Base-by-base conservation (phyloP, 2,797 vertebrate species). In the Sciurus carolinensis region DNA sequence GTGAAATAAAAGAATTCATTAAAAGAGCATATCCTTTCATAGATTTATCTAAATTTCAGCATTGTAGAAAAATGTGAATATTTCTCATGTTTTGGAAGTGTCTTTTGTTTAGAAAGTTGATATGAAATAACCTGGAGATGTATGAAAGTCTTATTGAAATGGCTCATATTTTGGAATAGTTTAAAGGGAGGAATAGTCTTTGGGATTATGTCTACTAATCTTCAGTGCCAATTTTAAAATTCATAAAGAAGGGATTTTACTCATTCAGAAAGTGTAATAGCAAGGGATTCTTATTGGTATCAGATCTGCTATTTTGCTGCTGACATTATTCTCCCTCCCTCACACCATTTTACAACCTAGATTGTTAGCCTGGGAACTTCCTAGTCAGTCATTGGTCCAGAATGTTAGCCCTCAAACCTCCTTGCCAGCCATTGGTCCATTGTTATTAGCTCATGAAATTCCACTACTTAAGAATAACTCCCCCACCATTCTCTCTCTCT, bases 71-170 rank as follows among this genome's bases (percentile, higher is more conserved):
- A 62, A 39, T 52, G 18, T 42, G 91, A 93, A 36, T 22, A 42
- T 2, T 11, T 52, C 18, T 24, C 76, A 62, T 26, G 54, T 52
- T 76, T 91, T 59, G 14, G 24, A 97, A 86, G 39, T 52, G 6
- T 1, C 47, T 90, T 95, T 75, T 33, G 42, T 72, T 92, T 54
- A 66, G 87, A 57, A 94, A 87, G 14, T 59, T 62, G 12, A 83
- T 42, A 69, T 73, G 77, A 82, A 95, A 84, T 79, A 85, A 62
- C 57, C 4, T 84, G 67, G 90, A 81, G 30, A 73, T 69, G 44
- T 17, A 50, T 59, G 90, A 62, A 93, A 36, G 1, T 62, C 39
- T 87, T 72, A 54, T 57, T 80, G 54, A 90, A 77, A 87, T 59
- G 1, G 0, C 50, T 75, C 33, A 11, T 80, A 52, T 47, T 95